A percentile compares a stretch with the other conserved stretches of the same genome.
Conservation (phyloP, 2,113 vertebrate species). For the Pontoporia blainvillei region DNA sequence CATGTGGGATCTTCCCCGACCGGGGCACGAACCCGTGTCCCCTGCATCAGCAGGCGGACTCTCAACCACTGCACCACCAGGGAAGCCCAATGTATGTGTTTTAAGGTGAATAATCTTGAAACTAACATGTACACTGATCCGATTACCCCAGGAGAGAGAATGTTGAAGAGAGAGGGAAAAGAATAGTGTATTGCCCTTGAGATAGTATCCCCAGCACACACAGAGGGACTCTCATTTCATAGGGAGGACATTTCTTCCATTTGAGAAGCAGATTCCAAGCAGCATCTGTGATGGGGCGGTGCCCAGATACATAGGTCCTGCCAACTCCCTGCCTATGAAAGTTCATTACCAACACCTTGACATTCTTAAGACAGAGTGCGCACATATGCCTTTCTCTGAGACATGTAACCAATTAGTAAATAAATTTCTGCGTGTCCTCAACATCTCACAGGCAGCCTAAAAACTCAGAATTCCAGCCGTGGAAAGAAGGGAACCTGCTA, state of each 20-base stretch:
- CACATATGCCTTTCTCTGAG: neutral
- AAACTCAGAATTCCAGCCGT: neutral
- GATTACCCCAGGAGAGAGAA: neutral
- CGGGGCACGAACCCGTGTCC: too few relatives aligned
- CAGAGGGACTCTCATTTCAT: neutral
- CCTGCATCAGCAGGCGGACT: too few relatives aligned
- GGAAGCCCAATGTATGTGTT: neutral
- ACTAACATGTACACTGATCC: neutral
- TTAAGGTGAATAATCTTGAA: neutral
- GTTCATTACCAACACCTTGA: neutral
- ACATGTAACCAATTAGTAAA: neutral
- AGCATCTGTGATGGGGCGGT: neutral
- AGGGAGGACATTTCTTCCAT: neutral
- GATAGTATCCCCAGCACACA: neutral
- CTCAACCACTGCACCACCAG: too few relatives aligned
- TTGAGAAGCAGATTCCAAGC: neutral
- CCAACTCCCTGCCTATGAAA: neutral
- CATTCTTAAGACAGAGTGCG: neutral
- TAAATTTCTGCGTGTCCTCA: neutral
- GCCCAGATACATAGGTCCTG: neutral
- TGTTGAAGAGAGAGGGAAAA: neutral
- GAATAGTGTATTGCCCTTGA: neutral
- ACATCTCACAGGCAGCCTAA: neutral
- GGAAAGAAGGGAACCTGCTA: neutral
- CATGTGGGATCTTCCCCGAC: too few relatives aligned